A percentile compares a stretch with the other conserved stretches of the same genome.
phyloP scores from a whole-genome alignment of 1,140 invertebrate species.

The Limonius californicus region DNA sequence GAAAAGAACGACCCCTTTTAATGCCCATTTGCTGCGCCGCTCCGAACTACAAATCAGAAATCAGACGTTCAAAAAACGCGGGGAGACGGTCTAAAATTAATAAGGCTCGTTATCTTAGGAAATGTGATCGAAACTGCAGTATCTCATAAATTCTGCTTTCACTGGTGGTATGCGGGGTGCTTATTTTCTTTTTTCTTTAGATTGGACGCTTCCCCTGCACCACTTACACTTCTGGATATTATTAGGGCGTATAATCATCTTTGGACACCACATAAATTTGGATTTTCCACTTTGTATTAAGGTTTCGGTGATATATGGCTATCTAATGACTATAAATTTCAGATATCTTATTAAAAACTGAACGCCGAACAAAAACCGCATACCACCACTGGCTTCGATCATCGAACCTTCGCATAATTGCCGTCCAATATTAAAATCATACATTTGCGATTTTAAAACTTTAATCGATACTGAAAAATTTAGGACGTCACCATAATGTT shows the following conservation, averaged over 20 bases:
- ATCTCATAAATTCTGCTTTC: neutral
- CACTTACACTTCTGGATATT: slow-evolving; percentile 3
- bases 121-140: neutral
- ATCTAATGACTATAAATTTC: slow-evolving; percentile 8
- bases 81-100: neutral
- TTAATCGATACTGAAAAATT: too few relatives aligned
- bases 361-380: too few relatives aligned
- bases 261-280: slow-evolving; percentile 6
- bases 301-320: neutral
- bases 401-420: too few relatives aligned
- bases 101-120: neutral
- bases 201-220: neutral
- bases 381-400: too few relatives aligned
- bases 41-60: too few relatives aligned
- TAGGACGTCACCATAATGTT: too few relatives aligned
- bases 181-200: neutral
- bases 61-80: neutral
- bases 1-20: neutral
- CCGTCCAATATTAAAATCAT: too few relatives aligned
- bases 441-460: too few relatives aligned
- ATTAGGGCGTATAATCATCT: slow-evolving; percentile 10
- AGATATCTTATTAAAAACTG: neutral
- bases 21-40: neutral
- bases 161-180: neutral
- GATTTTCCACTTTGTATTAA: slow-evolving; percentile 9